These are phyloP conservation scores for Indri indri DNA, from an alignment of 2,113 vertebrate species.

Conservation along the genomic window DNA sequence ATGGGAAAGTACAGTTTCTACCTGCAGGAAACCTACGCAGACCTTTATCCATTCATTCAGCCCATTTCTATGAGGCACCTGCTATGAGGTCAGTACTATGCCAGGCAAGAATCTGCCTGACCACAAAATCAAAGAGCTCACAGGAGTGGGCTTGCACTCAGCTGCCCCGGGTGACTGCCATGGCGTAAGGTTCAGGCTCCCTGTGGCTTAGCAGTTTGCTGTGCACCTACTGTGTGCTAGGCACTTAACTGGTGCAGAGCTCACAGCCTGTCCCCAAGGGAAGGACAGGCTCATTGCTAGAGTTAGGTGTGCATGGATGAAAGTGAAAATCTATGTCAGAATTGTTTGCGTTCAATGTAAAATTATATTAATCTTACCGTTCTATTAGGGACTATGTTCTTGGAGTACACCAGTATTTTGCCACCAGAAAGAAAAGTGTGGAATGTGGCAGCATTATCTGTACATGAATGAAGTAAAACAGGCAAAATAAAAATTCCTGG, in stretches of 20 bases:
- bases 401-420: not conserved
- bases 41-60: not conserved
- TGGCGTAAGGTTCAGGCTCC: not conserved
- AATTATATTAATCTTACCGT: not conserved
- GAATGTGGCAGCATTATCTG: not conserved
- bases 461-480: not conserved
- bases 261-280: not conserved
- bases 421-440: not conserved
- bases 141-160: not conserved
- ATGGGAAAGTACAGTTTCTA: not conserved
- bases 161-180: too few relatives aligned
- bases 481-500: not conserved
- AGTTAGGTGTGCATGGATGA: not conserved
- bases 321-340: not conserved
- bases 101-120: not conserved
- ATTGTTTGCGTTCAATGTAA: not conserved
- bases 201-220: not conserved
- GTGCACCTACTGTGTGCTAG: not conserved
- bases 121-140: not conserved
- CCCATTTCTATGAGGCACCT: not conserved
- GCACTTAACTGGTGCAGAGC: not conserved
- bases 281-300: not conserved
- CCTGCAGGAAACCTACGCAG: not conserved
- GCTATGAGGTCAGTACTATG: not conserved
- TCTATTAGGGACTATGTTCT: not conserved